phyloP scores from a whole-genome alignment of 2,797 vertebrate genomes.

The Parotocinclus haroldoi region DNA sequence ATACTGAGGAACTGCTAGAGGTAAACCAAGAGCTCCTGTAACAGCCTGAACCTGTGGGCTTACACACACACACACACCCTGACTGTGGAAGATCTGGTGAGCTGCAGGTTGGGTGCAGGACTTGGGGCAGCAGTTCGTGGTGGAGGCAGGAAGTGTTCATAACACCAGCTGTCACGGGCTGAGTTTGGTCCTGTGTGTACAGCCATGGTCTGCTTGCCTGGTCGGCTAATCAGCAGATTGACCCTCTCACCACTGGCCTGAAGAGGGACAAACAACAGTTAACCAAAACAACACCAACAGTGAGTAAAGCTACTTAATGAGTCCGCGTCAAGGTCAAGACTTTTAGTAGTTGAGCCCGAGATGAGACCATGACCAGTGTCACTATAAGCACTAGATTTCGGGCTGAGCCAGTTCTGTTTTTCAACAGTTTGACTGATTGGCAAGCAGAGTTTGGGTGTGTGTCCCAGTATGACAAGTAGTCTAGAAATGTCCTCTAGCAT shows the following conservation, averaged over 20 bases:
- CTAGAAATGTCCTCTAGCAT: no score
- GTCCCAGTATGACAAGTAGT: no score
- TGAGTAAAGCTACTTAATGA: no score
- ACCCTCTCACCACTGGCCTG: constrained; percentile 95
- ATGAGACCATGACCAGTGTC: no score
- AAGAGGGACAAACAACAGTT: constrained; percentile 18
- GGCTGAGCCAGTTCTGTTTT: no score
- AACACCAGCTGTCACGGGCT: constrained; percentile 81
- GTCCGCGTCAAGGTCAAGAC: no score
- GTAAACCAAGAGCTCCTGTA: constrained; percentile 23
- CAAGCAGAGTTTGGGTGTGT: no score
- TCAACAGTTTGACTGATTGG: no score
- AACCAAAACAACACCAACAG: neutral
- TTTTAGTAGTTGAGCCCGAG: no score
- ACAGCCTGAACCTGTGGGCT: no score
- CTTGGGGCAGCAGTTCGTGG: constrained; percentile 78
- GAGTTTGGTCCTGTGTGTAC: constrained; percentile 77
- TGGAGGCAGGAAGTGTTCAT: constrained; percentile 76
- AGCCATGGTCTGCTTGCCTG: constrained; percentile 77
- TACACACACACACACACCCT: constrained; percentile 74
- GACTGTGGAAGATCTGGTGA: constrained; percentile 84
- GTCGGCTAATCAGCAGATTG: constrained; percentile 84
- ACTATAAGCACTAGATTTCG: no score
- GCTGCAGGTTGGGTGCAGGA: constrained; percentile 77
- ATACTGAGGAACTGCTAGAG: constrained; percentile 14